Evolutionary conservation across 2,797 vertebrate genomes (phyloP), one percentile per base, ranked within the genome.

Genomic region (Australoheros facetus): DNA sequence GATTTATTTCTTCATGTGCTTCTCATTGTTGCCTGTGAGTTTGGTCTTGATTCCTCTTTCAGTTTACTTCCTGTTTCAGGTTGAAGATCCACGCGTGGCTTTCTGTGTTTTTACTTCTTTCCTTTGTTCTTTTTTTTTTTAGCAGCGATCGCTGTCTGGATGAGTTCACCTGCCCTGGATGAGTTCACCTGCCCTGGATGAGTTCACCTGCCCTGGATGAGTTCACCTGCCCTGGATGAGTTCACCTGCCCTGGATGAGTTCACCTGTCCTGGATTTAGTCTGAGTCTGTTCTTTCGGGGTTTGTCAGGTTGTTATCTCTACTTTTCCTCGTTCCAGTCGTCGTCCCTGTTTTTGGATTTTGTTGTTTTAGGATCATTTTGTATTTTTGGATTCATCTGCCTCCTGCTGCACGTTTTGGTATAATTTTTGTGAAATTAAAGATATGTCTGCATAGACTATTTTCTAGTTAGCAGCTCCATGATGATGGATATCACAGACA

Each of bases 51-150:
- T 48, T 3, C 10, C 28, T 69, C 45, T 64, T 51, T 30, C 13
- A 39, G 5, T 69, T 66, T 30, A 66, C 5, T 48, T 66, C n/a
- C 32, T 32, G 10, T 51, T 69, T 51, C 51, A 69, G n/a, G 30
- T 69, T 30, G 42, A 48, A 51, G 16, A 2, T 51, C 23, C 0
- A 0, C 64, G 0, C 1, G 42, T 66, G 5, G 1, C 1, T 48
- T 48, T 48, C 19, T 48, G 16, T 48, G 39, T 17, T 66, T 48
- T 66, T 0, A n/a, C 62, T 66, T 30, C 42, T 51, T 42, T 51
- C 17, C 21, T 13, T 23, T 51, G 45, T 51, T 30, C 42, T 30
- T 14, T 7, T 30, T 51, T n/a, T n/a, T n/a, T n/a, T n/a, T n/a
- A n/a, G 30, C 26, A 69, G 64, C 45, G 17, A 51, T 3, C 16